Evolutionary conservation across 92 coral and sea anemone genomes (phyloP).

Genomic region (Epizoanthus fatuus): DNA sequence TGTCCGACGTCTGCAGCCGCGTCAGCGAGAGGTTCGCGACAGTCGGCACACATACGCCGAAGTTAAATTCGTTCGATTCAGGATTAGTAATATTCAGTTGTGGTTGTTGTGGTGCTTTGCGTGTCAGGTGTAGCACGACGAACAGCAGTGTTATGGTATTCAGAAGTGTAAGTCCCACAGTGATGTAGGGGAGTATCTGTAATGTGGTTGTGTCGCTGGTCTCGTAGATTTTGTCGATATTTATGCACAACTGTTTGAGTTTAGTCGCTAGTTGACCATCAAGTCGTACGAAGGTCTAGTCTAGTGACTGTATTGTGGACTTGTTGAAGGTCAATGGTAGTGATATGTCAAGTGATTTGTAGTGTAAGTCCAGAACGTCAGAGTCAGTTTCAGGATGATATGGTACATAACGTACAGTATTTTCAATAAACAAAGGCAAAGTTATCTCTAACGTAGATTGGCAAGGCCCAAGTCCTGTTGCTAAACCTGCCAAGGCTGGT

Average conservation of each 20-base stretch:
- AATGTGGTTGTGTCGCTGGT: slow-evolving; percentile 23
- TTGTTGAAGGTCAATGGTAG: slow-evolving; percentile 11
- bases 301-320: slow-evolving; percentile 7
- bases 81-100: no score
- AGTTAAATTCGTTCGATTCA: no score
- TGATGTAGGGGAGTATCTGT: background rate
- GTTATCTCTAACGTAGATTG: slow-evolving; percentile 8
- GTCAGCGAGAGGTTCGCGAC: no score
- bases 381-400: background rate
- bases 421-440: background rate
- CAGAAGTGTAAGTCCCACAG: no score
- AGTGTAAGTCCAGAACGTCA: background rate
- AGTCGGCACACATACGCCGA: no score
- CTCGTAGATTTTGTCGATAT: slow-evolving; percentile 29
- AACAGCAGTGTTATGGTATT: no score
- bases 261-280: slow-evolving; percentile 9
- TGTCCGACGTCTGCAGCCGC: no score
- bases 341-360: slow-evolving; percentile 2
- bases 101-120: no score
- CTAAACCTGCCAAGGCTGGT: background rate
- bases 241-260: slow-evolving; percentile 1
- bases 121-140: no score
- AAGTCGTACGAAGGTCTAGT: background rate
- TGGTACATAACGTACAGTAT: background rate
- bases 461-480: slow-evolving; percentile 3